Evolutionary conservation across 2,888 invertebrate species (phyloP).

Genomic region (Rhimphoctona megacephalus): DNA sequence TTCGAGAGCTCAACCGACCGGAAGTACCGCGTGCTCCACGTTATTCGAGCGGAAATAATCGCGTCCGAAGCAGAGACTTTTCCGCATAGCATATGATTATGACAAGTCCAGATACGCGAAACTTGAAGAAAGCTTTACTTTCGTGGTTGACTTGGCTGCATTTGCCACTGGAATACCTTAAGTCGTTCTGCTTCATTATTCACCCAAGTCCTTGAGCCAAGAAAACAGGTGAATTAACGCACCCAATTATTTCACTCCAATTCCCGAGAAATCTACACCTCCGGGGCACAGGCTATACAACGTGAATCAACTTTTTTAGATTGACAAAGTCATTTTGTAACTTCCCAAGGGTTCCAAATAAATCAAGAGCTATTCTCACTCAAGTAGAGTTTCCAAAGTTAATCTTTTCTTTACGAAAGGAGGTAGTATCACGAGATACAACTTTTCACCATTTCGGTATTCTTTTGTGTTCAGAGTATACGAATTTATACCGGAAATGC

Average conservation of each 20-base stretch:
- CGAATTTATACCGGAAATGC: background rate
- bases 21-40: slow-evolving; percentile 52
- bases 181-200: background rate
- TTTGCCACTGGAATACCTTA: slow-evolving; percentile 13
- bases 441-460: background rate
- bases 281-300: background rate
- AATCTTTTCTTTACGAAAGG: background rate
- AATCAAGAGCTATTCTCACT: background rate
- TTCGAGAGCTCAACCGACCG: slow-evolving; percentile 54
- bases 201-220: background rate
- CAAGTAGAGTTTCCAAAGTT: background rate
- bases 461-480: background rate
- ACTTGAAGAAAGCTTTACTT: slow-evolving; percentile 34
- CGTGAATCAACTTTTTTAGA: background rate
- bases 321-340: background rate
- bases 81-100: slow-evolving; percentile 55
- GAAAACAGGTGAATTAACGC: slow-evolving; percentile 57
- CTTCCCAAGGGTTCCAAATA: background rate
- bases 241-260: slow-evolving; percentile 50
- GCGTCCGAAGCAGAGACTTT: slow-evolving; percentile 66
- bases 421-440: background rate
- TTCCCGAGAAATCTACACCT: slow-evolving; percentile 26
- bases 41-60: slow-evolving; percentile 62
- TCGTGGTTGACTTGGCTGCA: slow-evolving; percentile 4
- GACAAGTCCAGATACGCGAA: slow-evolving; percentile 61